phyloP scores from a whole-genome alignment of 2,888 invertebrate species.

The Alviniconcha strummeri region DNA sequence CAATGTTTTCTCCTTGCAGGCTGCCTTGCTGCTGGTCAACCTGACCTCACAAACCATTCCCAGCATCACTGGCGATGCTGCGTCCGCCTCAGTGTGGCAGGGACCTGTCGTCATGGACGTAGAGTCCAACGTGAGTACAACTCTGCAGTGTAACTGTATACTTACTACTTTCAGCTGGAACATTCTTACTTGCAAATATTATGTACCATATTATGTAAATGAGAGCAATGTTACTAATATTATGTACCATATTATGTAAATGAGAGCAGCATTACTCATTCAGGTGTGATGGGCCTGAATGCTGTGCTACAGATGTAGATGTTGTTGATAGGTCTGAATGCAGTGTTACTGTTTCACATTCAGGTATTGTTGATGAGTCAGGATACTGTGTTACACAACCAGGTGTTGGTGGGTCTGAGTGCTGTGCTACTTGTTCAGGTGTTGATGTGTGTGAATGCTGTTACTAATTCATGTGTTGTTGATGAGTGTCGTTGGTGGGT shows the following conservation, averaged over 20 bases:
- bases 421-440: conserved; percentile 44
- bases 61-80: conserved; percentile 53
- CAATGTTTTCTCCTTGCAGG: conserved; percentile 47
- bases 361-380: conserved; percentile 59
- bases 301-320: conserved; percentile 53
- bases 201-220: too few species aligned
- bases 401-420: too few species aligned
- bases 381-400: conserved; percentile 55
- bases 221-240: not conserved
- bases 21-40: conserved; percentile 67
- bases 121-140: conserved; percentile 59
- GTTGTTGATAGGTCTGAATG: too few species aligned
- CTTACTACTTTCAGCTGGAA: too few species aligned
- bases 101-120: conserved; percentile 68
- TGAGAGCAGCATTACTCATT: not conserved
- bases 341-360: not conserved
- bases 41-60: conserved; percentile 68
- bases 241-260: too few species aligned
- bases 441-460: conserved; percentile 60
- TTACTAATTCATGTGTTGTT: conserved; percentile 40
- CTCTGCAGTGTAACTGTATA: too few species aligned
- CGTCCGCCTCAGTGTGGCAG: conserved; percentile 55
- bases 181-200: too few species aligned
- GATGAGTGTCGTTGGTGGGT: too few species aligned
- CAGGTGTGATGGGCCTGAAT: conserved; percentile 62